Base-by-base conservation (phyloP, 30 jellyfish, hydroid and myxozoan genomes). In the Aurelia sp. region DNA sequence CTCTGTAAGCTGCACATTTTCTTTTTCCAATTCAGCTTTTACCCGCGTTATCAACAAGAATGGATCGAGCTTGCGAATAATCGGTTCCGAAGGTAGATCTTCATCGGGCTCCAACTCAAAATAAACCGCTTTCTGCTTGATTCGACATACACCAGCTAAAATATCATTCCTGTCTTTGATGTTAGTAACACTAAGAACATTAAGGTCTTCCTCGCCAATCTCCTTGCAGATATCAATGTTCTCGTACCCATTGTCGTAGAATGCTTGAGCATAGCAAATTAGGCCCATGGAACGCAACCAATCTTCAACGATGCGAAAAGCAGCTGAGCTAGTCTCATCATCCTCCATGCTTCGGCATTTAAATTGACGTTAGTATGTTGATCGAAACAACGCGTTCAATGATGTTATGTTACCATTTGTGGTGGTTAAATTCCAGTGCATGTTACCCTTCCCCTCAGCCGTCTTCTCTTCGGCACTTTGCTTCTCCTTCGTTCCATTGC, bases 211-310 rank as follows among this genome's bases (percentile, higher is more conserved):
- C 62, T 94, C 93, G 35, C 74, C 84, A 21, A 94, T 94, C 61
- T 75, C 82, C 67, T 85, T 82, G 79, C 99, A 94, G 16, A 89
- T 94, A 20, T 94, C 99, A 15, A 94, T 20, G 62, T 94, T 92
- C 31, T 94, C 99, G 57, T 94, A 94, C 57, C 99, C 99, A 84
- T 94, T 94, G 71, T 94, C 99, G 80, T 94, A 94, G 72, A 94
- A 94, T 30, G 97, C 66, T 68, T 94, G 99, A 71, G 99, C 99
- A 89, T 76, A 94, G 55, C 95, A 96, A 30, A 94, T 69, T 63
- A 94, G 90, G 74, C 99, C 99, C 75, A 94, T 52, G 18, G 90
- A 75, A 38, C 99, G 95, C 15, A 94, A 89, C 99, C 99, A 94
- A 63, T 94, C 99, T 77, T 94, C 99, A 16, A 94, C 99, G 40